A percentile compares a stretch with the other conserved stretches of the same genome.
phyloP scores from a whole-genome alignment of 2,888 invertebrate species.

The Latrodectus hesperus region DNA sequence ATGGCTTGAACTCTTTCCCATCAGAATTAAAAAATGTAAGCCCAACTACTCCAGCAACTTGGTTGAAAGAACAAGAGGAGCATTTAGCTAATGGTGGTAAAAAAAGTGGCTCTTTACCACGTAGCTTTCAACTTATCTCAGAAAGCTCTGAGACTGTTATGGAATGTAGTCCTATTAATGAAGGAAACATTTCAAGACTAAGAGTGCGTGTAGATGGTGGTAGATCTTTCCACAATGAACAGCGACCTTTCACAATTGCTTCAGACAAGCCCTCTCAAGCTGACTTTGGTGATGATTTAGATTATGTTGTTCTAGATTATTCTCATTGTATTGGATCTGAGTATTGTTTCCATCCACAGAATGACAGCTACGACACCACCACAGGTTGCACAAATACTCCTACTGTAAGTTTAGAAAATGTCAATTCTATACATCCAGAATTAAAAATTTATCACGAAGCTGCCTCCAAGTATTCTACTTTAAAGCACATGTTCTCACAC shows the following conservation, averaged over 20 bases:
- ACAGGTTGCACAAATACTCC: constrained; percentile 75
- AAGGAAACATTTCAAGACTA: constrained; percentile 20
- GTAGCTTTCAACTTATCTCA: constrained; percentile 83
- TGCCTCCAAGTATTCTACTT: constrained; percentile 75
- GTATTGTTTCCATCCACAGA: constrained; percentile 36
- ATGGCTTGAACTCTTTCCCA: constrained; percentile 31
- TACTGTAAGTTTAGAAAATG: constrained; percentile 76
- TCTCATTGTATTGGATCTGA: constrained; percentile 65
- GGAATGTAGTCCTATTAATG: not conserved
- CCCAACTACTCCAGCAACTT: constrained; percentile 82
- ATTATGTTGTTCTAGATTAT: constrained; percentile 76
- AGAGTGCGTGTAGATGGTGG: constrained; percentile 59
- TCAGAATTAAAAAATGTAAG: constrained; percentile 73
- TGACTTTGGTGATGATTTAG: constrained; percentile 82
- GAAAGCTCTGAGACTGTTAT: constrained; percentile 17
- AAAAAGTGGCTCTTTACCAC: constrained; percentile 85
- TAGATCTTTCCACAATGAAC: constrained; percentile 51
- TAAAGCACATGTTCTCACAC: constrained; percentile 73
- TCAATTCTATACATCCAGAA: constrained; percentile 82
- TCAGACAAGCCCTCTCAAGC: constrained; percentile 80
- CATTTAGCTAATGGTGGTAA: constrained; percentile 81
- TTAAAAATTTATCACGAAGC: constrained; percentile 85
- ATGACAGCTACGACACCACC: constrained; percentile 72
- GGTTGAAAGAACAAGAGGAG: constrained; percentile 83
- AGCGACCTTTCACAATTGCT: constrained; percentile 83